Conservation (phyloP, 2,888 invertebrate genomes). For the Bugulina stolonifera region DNA sequence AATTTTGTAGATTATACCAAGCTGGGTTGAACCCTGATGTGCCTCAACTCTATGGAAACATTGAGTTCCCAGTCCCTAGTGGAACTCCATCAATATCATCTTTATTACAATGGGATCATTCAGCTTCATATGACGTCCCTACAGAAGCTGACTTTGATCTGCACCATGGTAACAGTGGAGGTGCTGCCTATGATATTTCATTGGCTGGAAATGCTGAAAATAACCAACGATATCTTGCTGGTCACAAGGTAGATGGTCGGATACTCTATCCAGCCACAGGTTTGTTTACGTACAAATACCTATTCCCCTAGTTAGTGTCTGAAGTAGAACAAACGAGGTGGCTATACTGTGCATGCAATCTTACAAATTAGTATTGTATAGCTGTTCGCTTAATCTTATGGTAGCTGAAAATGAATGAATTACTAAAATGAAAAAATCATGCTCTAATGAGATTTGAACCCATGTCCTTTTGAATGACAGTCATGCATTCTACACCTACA, state of each 20-base stretch:
- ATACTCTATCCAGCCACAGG: slow-evolving; percentile 83
- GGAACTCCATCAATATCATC: slow-evolving; percentile 80
- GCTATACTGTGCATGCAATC: too few species aligned
- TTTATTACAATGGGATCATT: slow-evolving; percentile 82
- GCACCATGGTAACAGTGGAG: neutral
- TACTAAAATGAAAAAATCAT: too few species aligned
- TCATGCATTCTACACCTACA: too few species aligned
- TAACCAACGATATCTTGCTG: slow-evolving; percentile 61
- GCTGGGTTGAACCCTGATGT: slow-evolving; percentile 74
- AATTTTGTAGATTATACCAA: slow-evolving; percentile 57
- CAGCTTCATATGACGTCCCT: slow-evolving; percentile 67
- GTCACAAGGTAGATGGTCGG: slow-evolving; percentile 81
- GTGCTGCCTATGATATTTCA: slow-evolving; percentile 34
- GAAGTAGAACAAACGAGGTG: too few species aligned
- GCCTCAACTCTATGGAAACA: slow-evolving; percentile 65
- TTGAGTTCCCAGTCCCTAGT: slow-evolving; percentile 72
- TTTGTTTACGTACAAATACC: too few species aligned
- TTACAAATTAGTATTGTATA: too few species aligned
- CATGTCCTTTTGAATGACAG: too few species aligned
- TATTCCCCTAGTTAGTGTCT: too few species aligned
- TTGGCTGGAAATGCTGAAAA: slow-evolving; percentile 46
- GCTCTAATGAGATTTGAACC: too few species aligned
- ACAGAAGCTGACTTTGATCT: slow-evolving; percentile 26
- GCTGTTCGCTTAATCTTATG: too few species aligned
- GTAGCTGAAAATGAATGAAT: too few species aligned